phyloP scores from a whole-genome alignment of 1,140 invertebrate genomes.

The Bacillus rossius region DNA sequence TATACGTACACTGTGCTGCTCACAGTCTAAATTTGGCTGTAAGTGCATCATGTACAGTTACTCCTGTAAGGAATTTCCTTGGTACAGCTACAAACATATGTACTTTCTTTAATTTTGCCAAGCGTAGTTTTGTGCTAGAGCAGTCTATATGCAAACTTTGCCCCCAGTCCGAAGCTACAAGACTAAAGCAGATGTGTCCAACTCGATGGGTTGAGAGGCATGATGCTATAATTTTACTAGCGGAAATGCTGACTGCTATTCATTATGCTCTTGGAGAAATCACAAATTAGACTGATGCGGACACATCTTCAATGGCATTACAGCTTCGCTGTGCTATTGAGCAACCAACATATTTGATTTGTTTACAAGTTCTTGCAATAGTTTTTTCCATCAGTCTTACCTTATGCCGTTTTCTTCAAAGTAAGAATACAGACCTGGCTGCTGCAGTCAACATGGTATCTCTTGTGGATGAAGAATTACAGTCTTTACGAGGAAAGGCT shows the following conservation, averaged over 20 bases:
- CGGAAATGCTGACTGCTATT: conserved; percentile 6
- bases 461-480: neutral
- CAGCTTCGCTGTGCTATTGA: conserved; percentile 1
- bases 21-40: conserved; percentile 26
- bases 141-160: conserved; percentile 8
- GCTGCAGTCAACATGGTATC: neutral
- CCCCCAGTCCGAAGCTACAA: conserved; percentile 6
- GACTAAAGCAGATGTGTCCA: too few relatives aligned
- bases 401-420: neutral
- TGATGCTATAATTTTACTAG: conserved; percentile 19
- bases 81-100: conserved; percentile 14
- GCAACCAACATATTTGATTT: conserved; percentile 4
- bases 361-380: neutral
- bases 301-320: neutral
- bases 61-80: conserved; percentile 21
- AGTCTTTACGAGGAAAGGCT: neutral
- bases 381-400: conserved; percentile 2
- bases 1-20: conserved; percentile 26
- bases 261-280: conserved; percentile 10
- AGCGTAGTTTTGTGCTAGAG: conserved; percentile 7
- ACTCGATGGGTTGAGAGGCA: conserved; percentile 22
- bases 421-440: neutral
- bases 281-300: neutral
- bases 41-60: conserved; percentile 13
- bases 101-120: too few relatives aligned